These are phyloP conservation scores for Erpornis zantholeuca DNA, from an alignment of 2,113 vertebrate genomes.

Conservation along the genomic window DNA sequence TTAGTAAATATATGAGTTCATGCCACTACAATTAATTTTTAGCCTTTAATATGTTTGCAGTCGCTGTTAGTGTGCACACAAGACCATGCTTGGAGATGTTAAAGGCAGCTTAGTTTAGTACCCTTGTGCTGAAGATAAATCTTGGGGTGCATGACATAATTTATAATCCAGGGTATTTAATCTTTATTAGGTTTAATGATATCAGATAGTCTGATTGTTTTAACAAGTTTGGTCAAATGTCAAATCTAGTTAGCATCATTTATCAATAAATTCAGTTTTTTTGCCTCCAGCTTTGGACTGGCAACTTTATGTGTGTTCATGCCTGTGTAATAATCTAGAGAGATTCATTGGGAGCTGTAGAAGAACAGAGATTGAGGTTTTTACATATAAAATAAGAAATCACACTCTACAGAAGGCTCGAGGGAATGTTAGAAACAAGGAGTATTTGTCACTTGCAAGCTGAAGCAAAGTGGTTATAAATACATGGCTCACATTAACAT, in stretches of 20 bases:
- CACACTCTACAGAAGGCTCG: not conserved
- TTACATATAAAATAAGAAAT: constrained; percentile 36
- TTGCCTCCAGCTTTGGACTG: not conserved
- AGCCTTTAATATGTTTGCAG: not conserved
- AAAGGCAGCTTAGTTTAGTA: not conserved
- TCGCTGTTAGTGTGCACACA: not conserved
- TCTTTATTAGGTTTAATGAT: constrained; percentile 4
- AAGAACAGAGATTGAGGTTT: constrained; percentile 15
- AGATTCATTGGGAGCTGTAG: constrained; percentile 5
- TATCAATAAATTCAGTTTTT: not conserved
- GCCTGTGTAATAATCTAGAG: not conserved
- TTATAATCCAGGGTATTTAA: not conserved
- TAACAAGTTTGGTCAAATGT: not conserved
- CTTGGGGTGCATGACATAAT: not conserved
- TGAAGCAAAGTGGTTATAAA: constrained; percentile 30
- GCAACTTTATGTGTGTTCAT: not conserved
- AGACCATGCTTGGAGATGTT: not conserved
- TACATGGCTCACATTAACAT: not conserved
- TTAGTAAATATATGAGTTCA: not conserved
- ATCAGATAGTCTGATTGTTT: not conserved
- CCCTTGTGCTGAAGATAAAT: not conserved
- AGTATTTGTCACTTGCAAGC: constrained; percentile 46
- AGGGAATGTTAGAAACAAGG: constrained; percentile 33
- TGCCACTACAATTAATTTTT: not conserved
- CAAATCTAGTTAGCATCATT: not conserved